phyloP scores from a whole-genome alignment of 2,113 vertebrate genomes.

The Scomber japonicus region DNA sequence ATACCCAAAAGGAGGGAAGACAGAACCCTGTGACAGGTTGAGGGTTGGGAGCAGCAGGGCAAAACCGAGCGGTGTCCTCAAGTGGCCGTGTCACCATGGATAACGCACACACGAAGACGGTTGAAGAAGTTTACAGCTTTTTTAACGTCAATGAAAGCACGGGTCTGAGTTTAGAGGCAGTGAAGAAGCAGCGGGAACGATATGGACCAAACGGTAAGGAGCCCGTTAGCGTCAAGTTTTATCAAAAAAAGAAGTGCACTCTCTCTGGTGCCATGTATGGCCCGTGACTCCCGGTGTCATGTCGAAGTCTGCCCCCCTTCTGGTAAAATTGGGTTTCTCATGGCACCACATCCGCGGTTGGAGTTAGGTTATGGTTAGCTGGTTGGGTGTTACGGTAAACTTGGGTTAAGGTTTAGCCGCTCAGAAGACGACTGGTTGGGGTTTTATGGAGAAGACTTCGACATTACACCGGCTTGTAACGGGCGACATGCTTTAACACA shows the following conservation, averaged over 20 bases:
- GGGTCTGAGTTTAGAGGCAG: slow-evolving; percentile 92
- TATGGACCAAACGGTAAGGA: slow-evolving; percentile 96
- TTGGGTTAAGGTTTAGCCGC: no score
- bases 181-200: slow-evolving; percentile 94
- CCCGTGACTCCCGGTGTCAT: slow-evolving; percentile 19
- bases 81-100: slow-evolving; percentile 88
- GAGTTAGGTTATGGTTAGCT: no score
- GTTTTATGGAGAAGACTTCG: no score
- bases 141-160: slow-evolving; percentile 98
- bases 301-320: no score
- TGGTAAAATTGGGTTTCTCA: no score
- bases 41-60: slow-evolving; percentile 49
- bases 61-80: slow-evolving; percentile 57
- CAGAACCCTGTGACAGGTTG: slow-evolving; percentile 34
- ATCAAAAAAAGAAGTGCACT: not conserved
- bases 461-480: not conserved
- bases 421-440: no score
- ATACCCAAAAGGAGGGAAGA: slow-evolving; percentile 1
- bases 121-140: slow-evolving; percentile 95
- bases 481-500: slow-evolving; percentile 13
- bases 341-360: no score
- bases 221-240: not conserved
- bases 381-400: no score
- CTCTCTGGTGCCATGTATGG: slow-evolving; percentile 27
- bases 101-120: slow-evolving; percentile 98